phyloP scores from a whole-genome alignment of 2,113 vertebrate species.

The Saccopteryx leptura region DNA sequence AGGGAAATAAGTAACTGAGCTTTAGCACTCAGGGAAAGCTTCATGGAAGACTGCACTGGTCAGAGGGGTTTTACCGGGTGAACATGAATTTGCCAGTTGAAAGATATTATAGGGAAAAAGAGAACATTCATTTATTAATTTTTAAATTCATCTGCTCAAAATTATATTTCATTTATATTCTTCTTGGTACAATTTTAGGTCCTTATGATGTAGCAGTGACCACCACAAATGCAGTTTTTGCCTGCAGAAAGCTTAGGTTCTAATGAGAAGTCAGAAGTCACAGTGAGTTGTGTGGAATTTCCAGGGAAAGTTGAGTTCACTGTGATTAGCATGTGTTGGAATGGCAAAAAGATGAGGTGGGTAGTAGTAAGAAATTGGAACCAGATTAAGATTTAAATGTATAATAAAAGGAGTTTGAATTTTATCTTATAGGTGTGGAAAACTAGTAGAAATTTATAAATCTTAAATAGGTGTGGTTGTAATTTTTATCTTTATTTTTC shows the following conservation, averaged over 20 bases:
- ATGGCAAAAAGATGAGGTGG: not conserved
- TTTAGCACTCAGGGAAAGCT: not conserved
- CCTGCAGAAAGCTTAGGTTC: not conserved
- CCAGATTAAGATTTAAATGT: not conserved
- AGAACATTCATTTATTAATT: not conserved
- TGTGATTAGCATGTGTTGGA: not conserved
- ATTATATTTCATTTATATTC: not conserved
- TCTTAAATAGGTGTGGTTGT: not conserved
- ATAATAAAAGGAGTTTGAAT: constrained; percentile 3
- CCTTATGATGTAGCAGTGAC: not conserved
- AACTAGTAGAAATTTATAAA: not conserved
- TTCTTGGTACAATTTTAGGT: not conserved
- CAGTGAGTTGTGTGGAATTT: not conserved
- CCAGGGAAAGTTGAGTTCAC: constrained; percentile 3
- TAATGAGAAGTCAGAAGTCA: not conserved
- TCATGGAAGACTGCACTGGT: not conserved
- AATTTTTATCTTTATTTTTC: not conserved
- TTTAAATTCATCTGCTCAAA: not conserved
- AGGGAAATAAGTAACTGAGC: not conserved
- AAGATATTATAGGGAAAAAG: not conserved
- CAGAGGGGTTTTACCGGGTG: not conserved
- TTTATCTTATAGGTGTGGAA: not conserved
- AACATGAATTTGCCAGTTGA: not conserved
- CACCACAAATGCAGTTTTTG: not conserved
- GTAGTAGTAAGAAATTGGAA: not conserved